Evolutionary conservation across 2,797 vertebrate genomes (phyloP).

Genomic region (Gambelia wislizenii): DNA sequence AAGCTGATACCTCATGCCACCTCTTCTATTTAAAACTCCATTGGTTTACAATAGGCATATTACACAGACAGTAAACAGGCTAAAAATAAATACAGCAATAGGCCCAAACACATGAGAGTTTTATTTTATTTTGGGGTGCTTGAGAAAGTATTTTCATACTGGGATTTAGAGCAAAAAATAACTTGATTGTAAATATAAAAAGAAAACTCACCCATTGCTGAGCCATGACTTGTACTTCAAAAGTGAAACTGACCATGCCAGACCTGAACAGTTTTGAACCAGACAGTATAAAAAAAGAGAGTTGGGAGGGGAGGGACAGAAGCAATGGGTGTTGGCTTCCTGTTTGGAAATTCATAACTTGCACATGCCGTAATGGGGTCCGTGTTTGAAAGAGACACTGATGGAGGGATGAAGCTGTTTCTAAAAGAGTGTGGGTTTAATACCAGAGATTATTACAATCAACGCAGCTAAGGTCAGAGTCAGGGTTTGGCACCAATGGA

Average conservation of each 20-base stretch:
- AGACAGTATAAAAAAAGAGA: constrained; percentile 56
- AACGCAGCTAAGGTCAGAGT: constrained; percentile 13
- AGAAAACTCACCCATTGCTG: constrained; percentile 48
- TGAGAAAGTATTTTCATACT: constrained; percentile 64
- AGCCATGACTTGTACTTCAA: constrained; percentile 53
- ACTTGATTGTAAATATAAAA: constrained; percentile 39
- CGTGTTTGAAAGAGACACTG: constrained; percentile 69
- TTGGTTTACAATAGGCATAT: constrained; percentile 19
- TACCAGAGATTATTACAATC: constrained; percentile 55
- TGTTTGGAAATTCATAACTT: constrained; percentile 50
- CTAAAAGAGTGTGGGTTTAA: constrained; percentile 74
- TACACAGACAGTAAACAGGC: constrained; percentile 16
- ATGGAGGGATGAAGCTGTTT: constrained; percentile 59
- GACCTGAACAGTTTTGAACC: constrained; percentile 26
- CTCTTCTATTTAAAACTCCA: constrained; percentile 44
- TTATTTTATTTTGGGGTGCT: constrained; percentile 45
- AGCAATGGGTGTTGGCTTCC: background rate
- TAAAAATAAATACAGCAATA: constrained; percentile 68
- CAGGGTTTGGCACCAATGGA: background rate
- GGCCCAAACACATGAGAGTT: constrained; percentile 56
- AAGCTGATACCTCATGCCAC: constrained; percentile 16
- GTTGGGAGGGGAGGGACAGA: constrained; percentile 4
- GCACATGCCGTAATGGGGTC: constrained; percentile 61
- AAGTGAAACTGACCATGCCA: constrained; percentile 41
- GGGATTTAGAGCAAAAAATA: constrained; percentile 65